phyloP scores from a whole-genome alignment of 37 sponge, comb jelly and placozoan genomes.

The Axinella damicornis region DNA sequence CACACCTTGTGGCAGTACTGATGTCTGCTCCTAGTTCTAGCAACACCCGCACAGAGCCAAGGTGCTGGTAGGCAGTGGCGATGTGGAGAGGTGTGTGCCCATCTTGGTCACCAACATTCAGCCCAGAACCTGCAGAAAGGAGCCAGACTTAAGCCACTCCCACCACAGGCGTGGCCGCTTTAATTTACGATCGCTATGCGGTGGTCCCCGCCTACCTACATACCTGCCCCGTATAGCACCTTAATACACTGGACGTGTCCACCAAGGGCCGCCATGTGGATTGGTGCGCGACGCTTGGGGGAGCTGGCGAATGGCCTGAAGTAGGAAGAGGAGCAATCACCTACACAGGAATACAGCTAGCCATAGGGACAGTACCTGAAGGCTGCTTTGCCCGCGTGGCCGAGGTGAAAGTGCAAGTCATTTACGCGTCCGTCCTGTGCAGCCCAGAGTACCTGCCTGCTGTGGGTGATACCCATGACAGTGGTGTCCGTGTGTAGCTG shows the following conservation, averaged over 20 bases:
- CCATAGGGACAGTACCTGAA: not conserved
- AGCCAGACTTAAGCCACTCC: no score
- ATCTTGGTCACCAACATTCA: constrained; percentile 44
- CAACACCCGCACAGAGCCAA: constrained; percentile 28
- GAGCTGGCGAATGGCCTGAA: not conserved
- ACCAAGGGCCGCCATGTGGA: constrained; percentile 59
- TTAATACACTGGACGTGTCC: constrained; percentile 61
- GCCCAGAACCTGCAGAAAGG: constrained; percentile 21
- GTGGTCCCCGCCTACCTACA: not conserved
- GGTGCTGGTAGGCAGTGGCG: constrained; percentile 38
- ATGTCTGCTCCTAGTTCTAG: constrained; percentile 56
- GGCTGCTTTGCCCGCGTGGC: constrained; percentile 7
- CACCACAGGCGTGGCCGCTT: no score
- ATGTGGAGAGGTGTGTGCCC: constrained; percentile 58
- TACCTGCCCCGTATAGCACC: constrained; percentile 59
- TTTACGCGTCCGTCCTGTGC: constrained; percentile 70
- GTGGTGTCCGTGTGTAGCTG: no score
- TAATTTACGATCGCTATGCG: no score
- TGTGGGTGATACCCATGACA: constrained; percentile 22
- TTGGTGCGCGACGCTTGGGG: constrained; percentile 32
- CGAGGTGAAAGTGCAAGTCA: constrained; percentile 64
- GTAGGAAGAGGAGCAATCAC: no score
- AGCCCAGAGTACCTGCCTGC: constrained; percentile 58
- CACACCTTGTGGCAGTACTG: constrained; percentile 34
- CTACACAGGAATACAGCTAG: no score